Evolutionary conservation across 30 jellyfish, hydroid and myxozoan species (phyloP).

Genomic region (Turritopsis rubra): DNA sequence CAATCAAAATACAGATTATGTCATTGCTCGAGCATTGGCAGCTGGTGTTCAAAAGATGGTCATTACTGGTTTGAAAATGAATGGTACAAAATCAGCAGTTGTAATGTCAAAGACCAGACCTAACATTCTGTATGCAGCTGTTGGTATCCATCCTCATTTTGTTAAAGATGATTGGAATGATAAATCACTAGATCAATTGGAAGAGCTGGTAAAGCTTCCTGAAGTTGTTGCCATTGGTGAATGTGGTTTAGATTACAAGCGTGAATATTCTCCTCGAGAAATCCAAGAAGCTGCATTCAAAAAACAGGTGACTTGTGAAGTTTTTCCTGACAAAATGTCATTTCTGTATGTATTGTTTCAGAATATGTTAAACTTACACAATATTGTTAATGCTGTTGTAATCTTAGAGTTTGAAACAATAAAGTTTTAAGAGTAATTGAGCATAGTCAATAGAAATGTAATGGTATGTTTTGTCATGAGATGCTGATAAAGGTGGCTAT

Average conservation of each 20-base stretch:
- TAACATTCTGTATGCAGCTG: conserved; percentile 71
- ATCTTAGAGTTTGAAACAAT: no score
- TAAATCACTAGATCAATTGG: conserved; percentile 54
- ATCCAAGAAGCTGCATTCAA: conserved; percentile 81
- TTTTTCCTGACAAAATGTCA: background rate
- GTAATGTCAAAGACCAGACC: conserved; percentile 96
- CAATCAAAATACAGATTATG: conserved; percentile 49
- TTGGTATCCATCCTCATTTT: conserved; percentile 93
- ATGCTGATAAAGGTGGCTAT: no score
- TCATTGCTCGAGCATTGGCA: conserved; percentile 86
- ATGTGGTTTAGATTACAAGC: conserved; percentile 79
- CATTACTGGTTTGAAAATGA: conserved; percentile 69
- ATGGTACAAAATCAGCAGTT: conserved; percentile 70
- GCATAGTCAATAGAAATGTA: no score
- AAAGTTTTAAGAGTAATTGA: no score
- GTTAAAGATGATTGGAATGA: conserved; percentile 80
- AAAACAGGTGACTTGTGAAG: conserved; percentile 51
- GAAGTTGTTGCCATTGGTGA: conserved; percentile 93
- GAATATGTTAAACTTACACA: background rate
- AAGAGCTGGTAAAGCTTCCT: conserved; percentile 60
- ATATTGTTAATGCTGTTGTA: background rate
- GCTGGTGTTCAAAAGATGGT: conserved; percentile 92
- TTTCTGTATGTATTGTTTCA: background rate
- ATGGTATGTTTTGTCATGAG: no score
- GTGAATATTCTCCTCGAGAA: conserved; percentile 86